Evolutionary conservation across 2,888 invertebrate genomes (phyloP).

Genomic region (Beris morrisii): DNA sequence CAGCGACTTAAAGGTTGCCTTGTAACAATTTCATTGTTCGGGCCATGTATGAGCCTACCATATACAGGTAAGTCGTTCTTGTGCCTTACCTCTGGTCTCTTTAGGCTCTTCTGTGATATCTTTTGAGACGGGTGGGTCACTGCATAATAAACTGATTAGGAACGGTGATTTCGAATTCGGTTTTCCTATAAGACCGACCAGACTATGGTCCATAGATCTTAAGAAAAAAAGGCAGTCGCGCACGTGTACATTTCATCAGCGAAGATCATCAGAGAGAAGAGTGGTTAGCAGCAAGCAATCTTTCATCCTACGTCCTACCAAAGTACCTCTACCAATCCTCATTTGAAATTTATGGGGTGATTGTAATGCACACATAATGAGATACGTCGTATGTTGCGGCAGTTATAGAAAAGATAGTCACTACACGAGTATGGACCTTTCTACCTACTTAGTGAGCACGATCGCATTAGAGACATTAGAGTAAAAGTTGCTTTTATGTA

Average conservation of each 20-base stretch:
- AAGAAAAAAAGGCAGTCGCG: not conserved
- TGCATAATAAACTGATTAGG: conserved; percentile 31
- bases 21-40: conserved; percentile 14
- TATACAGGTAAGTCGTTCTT: too few species aligned
- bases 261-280: not conserved
- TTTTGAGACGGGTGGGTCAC: not conserved
- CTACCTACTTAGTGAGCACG: too few species aligned
- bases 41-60: too few species aligned
- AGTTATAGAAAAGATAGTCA: not conserved
- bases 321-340: conserved; percentile 13
- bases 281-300: not conserved
- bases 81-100: too few species aligned
- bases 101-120: too few species aligned
- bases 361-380: conserved; percentile 19
- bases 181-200: not conserved
- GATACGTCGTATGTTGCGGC: conserved; percentile 11
- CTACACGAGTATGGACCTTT: too few species aligned
- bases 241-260: conserved; percentile 12
- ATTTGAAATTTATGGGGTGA: conserved; percentile 24
- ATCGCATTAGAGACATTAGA: too few species aligned
- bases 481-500: too few species aligned
- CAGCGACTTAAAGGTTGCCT: not conserved
- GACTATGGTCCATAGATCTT: conserved; percentile 2
- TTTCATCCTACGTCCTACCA: not conserved
- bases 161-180: conserved; percentile 20